Base-by-base conservation (phyloP, 2,888 invertebrate species). In the Agonopterix subpropinquella region DNA sequence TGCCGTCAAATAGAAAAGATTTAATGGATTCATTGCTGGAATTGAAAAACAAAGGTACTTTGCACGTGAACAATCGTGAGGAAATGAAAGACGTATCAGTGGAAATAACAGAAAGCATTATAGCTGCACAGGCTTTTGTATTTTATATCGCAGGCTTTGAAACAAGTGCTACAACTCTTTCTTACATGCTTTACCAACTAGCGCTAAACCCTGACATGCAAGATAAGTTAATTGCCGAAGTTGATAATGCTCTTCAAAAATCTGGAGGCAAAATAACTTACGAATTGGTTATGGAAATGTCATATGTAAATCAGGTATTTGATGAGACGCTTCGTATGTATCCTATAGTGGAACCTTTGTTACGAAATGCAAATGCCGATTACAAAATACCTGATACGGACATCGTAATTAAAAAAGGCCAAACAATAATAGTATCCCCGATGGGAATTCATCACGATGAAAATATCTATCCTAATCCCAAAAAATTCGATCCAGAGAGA, bases 281-380 rank as follows among this genome's bases (percentile, higher is more conserved):
- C 43, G 77, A 82, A 10, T 59, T 61, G 1, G 49, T 84, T 4
- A 62, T 58, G 10, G 72, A 77, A 41, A 65, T 84, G 65, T 57
- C 64, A 8, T 84, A 81, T 56, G 50, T 84, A 48, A 73, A 75
- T 42, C 70, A 71, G 65, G 72, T 78, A 4, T 54, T 80, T n/a
- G 61, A 67, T 45, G 89, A 90, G 60, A 76, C 82, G 0, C 58
- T 89, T 28, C 64, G 90, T 28, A 75, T 80, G 54, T 84, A 80
- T 62, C 85, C 89, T 1, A 75, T 86, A 1, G 68, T 80, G 2
- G 71, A 76, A 4, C 53, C 69, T 42, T 75, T 82, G 2, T 78
- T 74, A 42, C 67, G 83, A 43, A 52, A 57, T 8, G 81, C 83
- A 51, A 62, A 62, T 28, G 60, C 61, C 28, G 57, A 65, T 2